Evolutionary conservation across 2,888 invertebrate species (phyloP).

Genomic region (Linnaemya vulpina): DNA sequence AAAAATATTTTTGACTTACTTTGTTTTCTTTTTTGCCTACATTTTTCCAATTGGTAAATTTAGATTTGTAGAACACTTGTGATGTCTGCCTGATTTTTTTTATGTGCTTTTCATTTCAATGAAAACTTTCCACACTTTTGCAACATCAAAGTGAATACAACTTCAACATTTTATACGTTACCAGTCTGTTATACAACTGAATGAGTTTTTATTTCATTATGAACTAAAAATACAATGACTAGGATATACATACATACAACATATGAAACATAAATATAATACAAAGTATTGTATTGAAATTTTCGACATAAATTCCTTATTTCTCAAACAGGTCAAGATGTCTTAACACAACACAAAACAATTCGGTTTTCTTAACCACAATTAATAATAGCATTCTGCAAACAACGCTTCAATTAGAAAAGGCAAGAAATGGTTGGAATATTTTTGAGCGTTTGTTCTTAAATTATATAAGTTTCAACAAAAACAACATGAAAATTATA

Average conservation of each 20-base stretch:
- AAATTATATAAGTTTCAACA: no score
- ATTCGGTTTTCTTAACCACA: no score
- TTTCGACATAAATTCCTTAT: no score
- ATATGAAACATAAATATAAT: no score
- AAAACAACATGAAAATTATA: no score
- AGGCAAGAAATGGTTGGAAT: no score
- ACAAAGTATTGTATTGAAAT: no score
- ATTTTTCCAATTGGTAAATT: constrained; percentile 3
- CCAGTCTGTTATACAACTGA: neutral
- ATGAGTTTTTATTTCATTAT: constrained; percentile 21
- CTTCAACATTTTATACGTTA: neutral
- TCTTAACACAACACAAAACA: no score
- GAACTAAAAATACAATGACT: neutral
- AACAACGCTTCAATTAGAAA: no score
- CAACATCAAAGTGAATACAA: neutral
- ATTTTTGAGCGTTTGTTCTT: no score
- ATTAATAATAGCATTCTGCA: no score
- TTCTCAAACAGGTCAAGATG: no score
- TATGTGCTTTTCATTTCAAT: neutral
- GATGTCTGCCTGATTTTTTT: neutral
- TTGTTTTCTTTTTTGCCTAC: neutral
- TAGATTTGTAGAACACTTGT: neutral
- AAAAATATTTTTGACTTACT: neutral
- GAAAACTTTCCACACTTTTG: neutral
- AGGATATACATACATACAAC: neutral